Percentiles rank a stretch among this genome's conserved stretches.
Evolutionary conservation across 2,888 invertebrate species (phyloP).

Genomic region (Conops quadrifasciatus): DNA sequence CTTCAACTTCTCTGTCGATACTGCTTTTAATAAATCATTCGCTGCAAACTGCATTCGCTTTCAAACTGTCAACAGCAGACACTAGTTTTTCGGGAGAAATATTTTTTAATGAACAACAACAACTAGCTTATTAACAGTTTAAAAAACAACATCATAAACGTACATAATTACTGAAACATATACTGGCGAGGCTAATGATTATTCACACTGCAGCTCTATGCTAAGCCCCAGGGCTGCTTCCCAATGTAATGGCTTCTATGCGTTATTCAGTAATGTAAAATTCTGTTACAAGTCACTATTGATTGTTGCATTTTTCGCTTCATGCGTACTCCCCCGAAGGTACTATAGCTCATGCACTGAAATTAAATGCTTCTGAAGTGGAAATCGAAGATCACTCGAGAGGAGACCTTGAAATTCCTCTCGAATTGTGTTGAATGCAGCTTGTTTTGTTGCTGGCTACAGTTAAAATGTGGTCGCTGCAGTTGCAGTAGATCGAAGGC

Average conservation of each 20-base stretch:
- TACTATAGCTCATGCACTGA: background rate
- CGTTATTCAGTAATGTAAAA: too few species aligned
- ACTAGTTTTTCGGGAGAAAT: too few species aligned
- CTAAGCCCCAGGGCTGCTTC: too few species aligned
- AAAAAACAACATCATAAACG: too few species aligned
- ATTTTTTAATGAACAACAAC: background rate
- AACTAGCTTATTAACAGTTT: background rate
- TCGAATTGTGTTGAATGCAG: background rate
- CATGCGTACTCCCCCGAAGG: too few species aligned
- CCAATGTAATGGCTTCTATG: background rate
- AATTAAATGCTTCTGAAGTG: conserved; percentile 10
- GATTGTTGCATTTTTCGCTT: too few species aligned
- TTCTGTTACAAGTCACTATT: too few species aligned
- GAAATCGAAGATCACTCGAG: conserved; percentile 10
- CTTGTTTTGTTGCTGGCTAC: background rate
- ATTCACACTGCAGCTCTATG: too few species aligned
- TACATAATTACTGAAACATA: too few species aligned
- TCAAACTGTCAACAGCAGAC: background rate
- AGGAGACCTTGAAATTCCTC: conserved; percentile 13
- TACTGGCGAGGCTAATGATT: too few species aligned
- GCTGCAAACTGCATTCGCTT: background rate
- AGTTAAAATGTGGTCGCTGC: background rate
- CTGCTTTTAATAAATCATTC: background rate
- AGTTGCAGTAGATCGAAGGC: background rate
- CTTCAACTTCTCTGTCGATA: background rate